phyloP scores from a whole-genome alignment of 2,888 invertebrate genomes.

The Actias luna region DNA sequence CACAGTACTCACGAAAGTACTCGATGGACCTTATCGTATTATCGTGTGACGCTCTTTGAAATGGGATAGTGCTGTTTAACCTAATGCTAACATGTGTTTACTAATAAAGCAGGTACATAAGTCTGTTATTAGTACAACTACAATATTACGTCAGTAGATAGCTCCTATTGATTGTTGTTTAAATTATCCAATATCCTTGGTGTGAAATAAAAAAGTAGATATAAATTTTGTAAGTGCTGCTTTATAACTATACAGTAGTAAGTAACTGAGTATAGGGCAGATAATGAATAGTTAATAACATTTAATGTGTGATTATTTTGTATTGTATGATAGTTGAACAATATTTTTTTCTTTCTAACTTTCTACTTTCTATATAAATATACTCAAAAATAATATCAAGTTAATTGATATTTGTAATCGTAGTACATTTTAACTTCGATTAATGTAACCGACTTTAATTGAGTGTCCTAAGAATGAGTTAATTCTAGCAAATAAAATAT shows the following conservation, averaged over 20 bases:
- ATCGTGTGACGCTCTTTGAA: conserved; percentile 43
- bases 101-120: conserved; percentile 38
- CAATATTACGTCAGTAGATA: conserved; percentile 13
- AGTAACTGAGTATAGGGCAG: too few relatives aligned
- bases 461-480: not conserved
- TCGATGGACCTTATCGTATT: conserved; percentile 5
- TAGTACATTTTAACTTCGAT: not conserved
- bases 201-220: not conserved
- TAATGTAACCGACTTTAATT: not conserved
- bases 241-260: too few relatives aligned
- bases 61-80: conserved; percentile 56
- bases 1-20: conserved; percentile 1
- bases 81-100: conserved; percentile 46
- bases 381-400: not conserved
- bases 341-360: too few relatives aligned
- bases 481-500: too few relatives aligned
- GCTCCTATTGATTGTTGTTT: not conserved
- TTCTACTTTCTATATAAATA: too few relatives aligned
- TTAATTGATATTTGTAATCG: not conserved
- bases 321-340: too few relatives aligned
- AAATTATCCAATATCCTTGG: too few relatives aligned
- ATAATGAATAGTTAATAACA: too few relatives aligned
- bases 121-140: conserved; percentile 37
- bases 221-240: too few relatives aligned
- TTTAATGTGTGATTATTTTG: too few relatives aligned